Conservation (phyloP, 2,113 vertebrate species). For the Carassius gibelio region DNA sequence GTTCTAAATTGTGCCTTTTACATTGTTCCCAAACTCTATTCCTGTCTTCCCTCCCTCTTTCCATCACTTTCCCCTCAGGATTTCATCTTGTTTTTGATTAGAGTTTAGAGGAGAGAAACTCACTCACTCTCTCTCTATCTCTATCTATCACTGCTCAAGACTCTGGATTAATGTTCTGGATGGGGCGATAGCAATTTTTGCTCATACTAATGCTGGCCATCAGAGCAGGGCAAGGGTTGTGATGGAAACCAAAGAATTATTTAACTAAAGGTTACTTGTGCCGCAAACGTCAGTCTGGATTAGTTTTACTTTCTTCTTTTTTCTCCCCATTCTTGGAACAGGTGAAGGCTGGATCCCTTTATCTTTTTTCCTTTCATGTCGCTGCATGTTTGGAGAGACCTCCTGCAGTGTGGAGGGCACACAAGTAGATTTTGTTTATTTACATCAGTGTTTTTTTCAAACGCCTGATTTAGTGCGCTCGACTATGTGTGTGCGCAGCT, state of each 20-base stretch:
- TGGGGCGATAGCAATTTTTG: background rate
- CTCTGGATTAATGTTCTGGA: background rate
- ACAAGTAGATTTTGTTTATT: constrained; percentile 35
- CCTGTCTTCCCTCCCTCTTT: background rate
- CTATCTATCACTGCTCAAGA: no score
- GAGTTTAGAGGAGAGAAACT: constrained; percentile 20
- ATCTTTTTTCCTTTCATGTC: constrained; percentile 20
- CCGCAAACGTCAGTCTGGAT: constrained; percentile 33
- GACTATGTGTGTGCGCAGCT: constrained; percentile 33
- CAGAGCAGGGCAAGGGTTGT: background rate
- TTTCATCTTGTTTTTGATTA: constrained; percentile 13
- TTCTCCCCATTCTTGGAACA: background rate
- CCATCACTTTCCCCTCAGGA: background rate
- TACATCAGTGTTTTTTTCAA: constrained; percentile 26
- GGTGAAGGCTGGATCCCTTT: background rate
- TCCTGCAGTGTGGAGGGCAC: constrained; percentile 24
- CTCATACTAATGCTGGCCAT: background rate
- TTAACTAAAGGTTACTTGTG: constrained; percentile 34
- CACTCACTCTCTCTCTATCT: background rate
- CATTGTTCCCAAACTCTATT: constrained; percentile 33
- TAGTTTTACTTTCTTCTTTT: constrained; percentile 5
- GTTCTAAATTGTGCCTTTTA: constrained; percentile 22
- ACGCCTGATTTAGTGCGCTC: constrained; percentile 24
- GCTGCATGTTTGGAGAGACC: constrained; percentile 18
- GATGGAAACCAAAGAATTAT: background rate